Base-by-base conservation (phyloP, 2,888 invertebrate genomes). In the Hylaea fasciaria region DNA sequence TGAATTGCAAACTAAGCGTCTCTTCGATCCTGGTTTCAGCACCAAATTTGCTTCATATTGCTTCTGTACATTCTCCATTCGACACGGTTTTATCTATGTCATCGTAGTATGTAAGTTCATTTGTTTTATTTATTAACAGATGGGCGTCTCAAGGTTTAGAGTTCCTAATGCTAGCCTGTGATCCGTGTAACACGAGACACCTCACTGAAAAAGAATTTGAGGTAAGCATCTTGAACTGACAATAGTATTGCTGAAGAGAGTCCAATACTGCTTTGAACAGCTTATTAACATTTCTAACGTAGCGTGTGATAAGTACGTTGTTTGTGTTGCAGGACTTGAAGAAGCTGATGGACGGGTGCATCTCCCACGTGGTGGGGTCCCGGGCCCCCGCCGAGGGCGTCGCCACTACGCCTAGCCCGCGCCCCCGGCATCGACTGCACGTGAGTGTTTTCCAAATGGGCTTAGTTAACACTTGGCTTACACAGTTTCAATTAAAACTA, bases 111-210 rank as follows among this genome's bases (percentile, higher is more conserved):
- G 5, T 22, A 22, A 22, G 2, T 5, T 22, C 5, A 22, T 22
- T 22, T 22, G 22, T 22, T 22, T 22, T 22, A 3, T n/a, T 14
- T 44, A 11, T 41, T 59, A 39, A 1, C 74, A 93, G 97, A 77
- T 98, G 98, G 98, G 97, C 98, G 2, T 95, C 95, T 77, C 97
- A 97, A 80, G 98, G 98, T 0, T 82, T 98, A 53, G 98, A 98
- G 77, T 98, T 97, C 83, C 92, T 98, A 0, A 95, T 96, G 84
- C 93, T 95, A 43, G 96, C 97, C 0, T 97, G 97, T 77, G 97
- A 98, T 77, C 97, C 97, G 0, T 94, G 95, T 68, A 95, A 97
- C 74, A 96, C 97, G 0, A 94, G 94, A 68, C 94, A 95, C 80
- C 89, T 98, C 45, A 94, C 94, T 16, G 96, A 97, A 43, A 92